A percentile compares a stretch with the other conserved stretches of the same genome.
Conservation (phyloP, 2,113 vertebrate species). For the Pseudorhombus dupliciocellatus region DNA sequence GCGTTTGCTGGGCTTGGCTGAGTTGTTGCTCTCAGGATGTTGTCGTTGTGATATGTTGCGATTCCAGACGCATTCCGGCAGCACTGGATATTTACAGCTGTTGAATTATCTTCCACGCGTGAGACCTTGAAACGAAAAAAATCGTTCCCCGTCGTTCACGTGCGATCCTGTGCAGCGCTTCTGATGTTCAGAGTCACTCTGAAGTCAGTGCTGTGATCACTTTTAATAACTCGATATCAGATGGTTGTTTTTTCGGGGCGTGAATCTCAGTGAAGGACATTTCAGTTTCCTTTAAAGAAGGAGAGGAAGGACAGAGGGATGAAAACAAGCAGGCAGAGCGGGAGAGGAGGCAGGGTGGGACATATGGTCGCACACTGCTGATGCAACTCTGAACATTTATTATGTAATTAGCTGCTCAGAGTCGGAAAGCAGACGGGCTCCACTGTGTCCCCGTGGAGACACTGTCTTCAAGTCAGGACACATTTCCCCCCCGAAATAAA, state of each 20-base stretch:
- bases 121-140: neutral
- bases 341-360: neutral
- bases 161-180: neutral
- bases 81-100: slow-evolving; percentile 8
- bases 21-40: slow-evolving; percentile 12
- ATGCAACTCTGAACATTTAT: slow-evolving; percentile 29
- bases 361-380: slow-evolving; percentile 10
- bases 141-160: neutral
- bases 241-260: neutral
- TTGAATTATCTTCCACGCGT: neutral
- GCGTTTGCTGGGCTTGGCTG: neutral
- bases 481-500: slow-evolving; percentile 11
- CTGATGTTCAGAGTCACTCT: neutral
- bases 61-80: neutral
- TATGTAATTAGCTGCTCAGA: slow-evolving; percentile 17
- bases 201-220: neutral
- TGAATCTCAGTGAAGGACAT: neutral
- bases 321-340: slow-evolving; percentile 6
- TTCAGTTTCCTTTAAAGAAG: slow-evolving; percentile 1
- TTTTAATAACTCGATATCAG: slow-evolving; percentile 6
- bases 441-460: slow-evolving; percentile 8
- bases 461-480: slow-evolving; percentile 14
- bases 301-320: neutral
- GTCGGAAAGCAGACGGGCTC: slow-evolving; percentile 6
- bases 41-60: neutral